A percentile compares a stretch with the other conserved stretches of the same genome.
These are phyloP conservation scores for Tyrannus savana DNA, from an alignment of 2,113 vertebrate species.

Conservation along the genomic window DNA sequence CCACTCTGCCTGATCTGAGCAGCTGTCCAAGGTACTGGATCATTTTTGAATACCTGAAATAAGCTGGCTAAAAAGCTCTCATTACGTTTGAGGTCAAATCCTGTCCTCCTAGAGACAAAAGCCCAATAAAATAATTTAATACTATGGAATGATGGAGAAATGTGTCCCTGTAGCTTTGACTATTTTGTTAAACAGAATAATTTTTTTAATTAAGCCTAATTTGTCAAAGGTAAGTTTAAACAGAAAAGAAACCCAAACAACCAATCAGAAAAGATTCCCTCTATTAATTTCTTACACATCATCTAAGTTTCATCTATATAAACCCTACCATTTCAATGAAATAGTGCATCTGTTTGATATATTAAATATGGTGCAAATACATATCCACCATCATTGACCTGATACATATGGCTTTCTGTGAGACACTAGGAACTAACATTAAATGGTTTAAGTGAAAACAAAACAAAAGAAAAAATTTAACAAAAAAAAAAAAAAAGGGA, in stretches of 20 bases:
- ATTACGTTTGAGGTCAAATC: background rate
- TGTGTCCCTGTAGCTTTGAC: background rate
- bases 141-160: background rate
- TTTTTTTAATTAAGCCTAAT: background rate
- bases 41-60: background rate
- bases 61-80: background rate
- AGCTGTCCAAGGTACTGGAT: background rate
- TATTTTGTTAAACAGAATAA: background rate
- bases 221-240: background rate
- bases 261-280: background rate
- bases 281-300: background rate
- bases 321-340: background rate
- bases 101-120: background rate
- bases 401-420: background rate
- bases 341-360: background rate
- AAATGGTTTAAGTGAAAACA: background rate
- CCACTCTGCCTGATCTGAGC: background rate
- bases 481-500: rapidly evolving
- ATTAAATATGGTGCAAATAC: background rate
- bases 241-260: background rate
- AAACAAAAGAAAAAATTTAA: background rate
- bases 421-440: background rate
- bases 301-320: background rate
- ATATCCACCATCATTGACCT: background rate
- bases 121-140: background rate